Evolutionary conservation across 2,888 invertebrate species (phyloP), one percentile per base, ranked within the genome.

Genomic region (Zaprionus lineosus): DNA sequence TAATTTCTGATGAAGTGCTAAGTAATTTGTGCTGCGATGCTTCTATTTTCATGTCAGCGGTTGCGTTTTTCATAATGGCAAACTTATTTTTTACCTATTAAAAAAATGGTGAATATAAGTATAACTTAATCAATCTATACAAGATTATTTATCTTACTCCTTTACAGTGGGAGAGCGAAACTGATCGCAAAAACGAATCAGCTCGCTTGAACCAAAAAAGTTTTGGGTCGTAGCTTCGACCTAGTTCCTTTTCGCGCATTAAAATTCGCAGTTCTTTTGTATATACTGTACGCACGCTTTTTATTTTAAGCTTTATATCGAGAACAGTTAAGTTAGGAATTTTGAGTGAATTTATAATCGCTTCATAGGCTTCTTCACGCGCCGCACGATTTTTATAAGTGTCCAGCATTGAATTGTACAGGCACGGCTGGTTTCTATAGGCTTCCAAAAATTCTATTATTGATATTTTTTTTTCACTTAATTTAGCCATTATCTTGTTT

Each of bases 221-320:
- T 26, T 86, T 88, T 1, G 88, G 88, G 18, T 74, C 83, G 19
- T 88, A 87, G 39, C 18, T 9, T 11, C 65, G 47, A 1, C 79
- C 86, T 28, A 56, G 34, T 26, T 78, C 75, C 47, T 73, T 77
- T 33, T 77, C 76, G 15, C 85, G 86, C 52, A 74, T 70, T 19
- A 89, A 53, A 9, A 84, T 70, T n/a, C 84, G 75, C 21, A 88
- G 48, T 67, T 89, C 87, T 52, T 88, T 88, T 16, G 87, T 85
- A 56, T 89, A 89, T 19, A 88, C 89, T 1, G 89, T 89, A 44
- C 89, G 78, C n/a, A 90, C 85, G 12, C 87, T 88, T 55, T 90
- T 90, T 4, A 90, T 88, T 81, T 90, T 90, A 1, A 88, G 59
- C 44, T 89, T 89, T 2, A 90, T 77, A 61, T 88, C 88, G 29